Conservation (phyloP, 2,113 vertebrate genomes). For the Nesogale talazaci region DNA sequence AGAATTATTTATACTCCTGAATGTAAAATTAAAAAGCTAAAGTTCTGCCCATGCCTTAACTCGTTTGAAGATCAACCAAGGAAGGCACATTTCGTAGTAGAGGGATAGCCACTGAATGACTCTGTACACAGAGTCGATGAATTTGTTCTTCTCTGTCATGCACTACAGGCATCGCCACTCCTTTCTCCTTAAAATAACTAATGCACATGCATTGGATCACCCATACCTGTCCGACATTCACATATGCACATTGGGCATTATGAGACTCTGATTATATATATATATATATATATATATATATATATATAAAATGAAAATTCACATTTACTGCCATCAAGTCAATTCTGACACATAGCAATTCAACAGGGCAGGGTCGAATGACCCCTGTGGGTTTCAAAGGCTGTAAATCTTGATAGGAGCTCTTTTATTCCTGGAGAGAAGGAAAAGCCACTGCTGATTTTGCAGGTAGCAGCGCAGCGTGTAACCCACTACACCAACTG, state of each 20-base stretch:
- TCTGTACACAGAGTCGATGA: neutral
- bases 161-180: conserved; percentile 41
- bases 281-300: too few relatives aligned
- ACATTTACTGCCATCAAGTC: too few relatives aligned
- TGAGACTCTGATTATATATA: conserved; percentile 18
- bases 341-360: too few relatives aligned
- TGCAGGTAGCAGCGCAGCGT: too few relatives aligned
- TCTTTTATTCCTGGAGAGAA: too few relatives aligned
- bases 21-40: neutral
- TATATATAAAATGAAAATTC: too few relatives aligned
- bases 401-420: too few relatives aligned
- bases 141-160: neutral
- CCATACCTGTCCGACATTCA: neutral
- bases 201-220: neutral
- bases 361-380: too few relatives aligned
- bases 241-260: neutral
- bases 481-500: too few relatives aligned
- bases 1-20: neutral
- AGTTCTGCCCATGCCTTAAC: neutral
- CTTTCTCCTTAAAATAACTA: conserved; percentile 52
- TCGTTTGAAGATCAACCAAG: neutral
- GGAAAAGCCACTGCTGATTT: too few relatives aligned
- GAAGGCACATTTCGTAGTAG: conserved; percentile 28
- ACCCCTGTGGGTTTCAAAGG: too few relatives aligned
- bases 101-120: neutral